phyloP scores from a whole-genome alignment of 2,888 invertebrate species.

The Cotesia congregata region DNA sequence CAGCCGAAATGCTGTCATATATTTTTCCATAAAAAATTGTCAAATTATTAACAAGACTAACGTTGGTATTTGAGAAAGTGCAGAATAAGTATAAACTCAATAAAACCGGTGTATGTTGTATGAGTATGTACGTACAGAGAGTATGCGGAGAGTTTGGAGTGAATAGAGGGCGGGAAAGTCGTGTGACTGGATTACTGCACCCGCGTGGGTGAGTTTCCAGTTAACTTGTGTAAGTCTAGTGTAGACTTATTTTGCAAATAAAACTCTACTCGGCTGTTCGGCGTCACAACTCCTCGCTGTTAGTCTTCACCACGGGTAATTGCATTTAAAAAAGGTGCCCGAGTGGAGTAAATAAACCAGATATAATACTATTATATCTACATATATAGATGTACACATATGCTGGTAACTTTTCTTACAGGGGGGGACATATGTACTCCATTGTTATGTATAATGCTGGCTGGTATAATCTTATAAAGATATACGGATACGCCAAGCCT shows the following conservation, averaged over 20 bases:
- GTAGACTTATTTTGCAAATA: not conserved
- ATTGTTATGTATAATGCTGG: slow-evolving; percentile 38
- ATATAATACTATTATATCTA: not conserved
- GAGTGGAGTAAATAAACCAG: not conserved
- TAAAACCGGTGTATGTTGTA: no score
- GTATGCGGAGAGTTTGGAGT: no score
- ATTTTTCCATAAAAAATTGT: no score
- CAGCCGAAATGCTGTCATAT: no score
- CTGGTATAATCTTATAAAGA: slow-evolving; percentile 38
- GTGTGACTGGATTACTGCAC: not conserved
- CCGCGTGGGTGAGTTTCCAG: slow-evolving; percentile 10
- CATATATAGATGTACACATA: not conserved
- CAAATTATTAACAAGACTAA: no score
- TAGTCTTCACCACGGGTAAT: no score
- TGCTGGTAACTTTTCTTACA: not conserved
- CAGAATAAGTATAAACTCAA: no score
- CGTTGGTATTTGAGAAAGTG: no score
- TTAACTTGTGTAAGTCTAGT: not conserved
- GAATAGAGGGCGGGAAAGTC: not conserved
- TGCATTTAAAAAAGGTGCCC: no score
- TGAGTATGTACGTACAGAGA: no score
- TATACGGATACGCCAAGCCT: slow-evolving; percentile 31
- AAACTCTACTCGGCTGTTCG: no score
- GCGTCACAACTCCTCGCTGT: no score
- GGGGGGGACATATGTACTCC: slow-evolving; percentile 36